phyloP scores from a whole-genome alignment of 2,113 vertebrate genomes.

The Oceanodroma tethys region DNA sequence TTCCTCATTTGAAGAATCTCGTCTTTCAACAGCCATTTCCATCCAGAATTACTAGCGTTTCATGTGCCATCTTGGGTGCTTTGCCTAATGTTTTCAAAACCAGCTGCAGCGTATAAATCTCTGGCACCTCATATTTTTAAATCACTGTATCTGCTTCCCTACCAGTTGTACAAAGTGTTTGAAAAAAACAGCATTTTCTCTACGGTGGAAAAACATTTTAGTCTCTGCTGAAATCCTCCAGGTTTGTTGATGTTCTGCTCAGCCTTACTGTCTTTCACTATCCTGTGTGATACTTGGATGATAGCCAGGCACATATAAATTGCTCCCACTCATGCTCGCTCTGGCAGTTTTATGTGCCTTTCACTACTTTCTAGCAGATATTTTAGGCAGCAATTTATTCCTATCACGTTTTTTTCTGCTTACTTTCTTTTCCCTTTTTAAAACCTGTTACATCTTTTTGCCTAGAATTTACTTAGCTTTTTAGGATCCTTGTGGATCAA shows the following conservation, averaged over 20 bases:
- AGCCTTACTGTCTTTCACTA: conserved; percentile 67
- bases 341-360: conserved; percentile 34
- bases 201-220: conserved; percentile 50
- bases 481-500: not conserved
- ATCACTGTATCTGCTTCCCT: conserved; percentile 61
- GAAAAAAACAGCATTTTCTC: conserved; percentile 50
- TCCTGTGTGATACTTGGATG: conserved; percentile 66
- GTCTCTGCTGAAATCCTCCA: conserved; percentile 61
- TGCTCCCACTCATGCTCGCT: conserved; percentile 44
- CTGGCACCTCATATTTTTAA: conserved; percentile 66
- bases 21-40: conserved; percentile 54
- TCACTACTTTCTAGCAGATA: conserved; percentile 37
- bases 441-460: not conserved
- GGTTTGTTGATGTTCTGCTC: conserved; percentile 68
- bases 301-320: conserved; percentile 60
- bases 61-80: conserved; percentile 44
- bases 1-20: conserved; percentile 38
- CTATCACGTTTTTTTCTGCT: not conserved
- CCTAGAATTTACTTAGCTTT: not conserved
- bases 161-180: conserved; percentile 35
- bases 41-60: conserved; percentile 39
- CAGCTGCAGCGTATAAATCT: conserved; percentile 66
- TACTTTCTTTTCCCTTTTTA: conserved; percentile 15
- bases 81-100: conserved; percentile 47
- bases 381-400: conserved; percentile 37